Percentiles rank a stretch among this genome's conserved stretches.
phyloP scores from a whole-genome alignment of 2,888 invertebrate genomes.

The Timema podura region DNA sequence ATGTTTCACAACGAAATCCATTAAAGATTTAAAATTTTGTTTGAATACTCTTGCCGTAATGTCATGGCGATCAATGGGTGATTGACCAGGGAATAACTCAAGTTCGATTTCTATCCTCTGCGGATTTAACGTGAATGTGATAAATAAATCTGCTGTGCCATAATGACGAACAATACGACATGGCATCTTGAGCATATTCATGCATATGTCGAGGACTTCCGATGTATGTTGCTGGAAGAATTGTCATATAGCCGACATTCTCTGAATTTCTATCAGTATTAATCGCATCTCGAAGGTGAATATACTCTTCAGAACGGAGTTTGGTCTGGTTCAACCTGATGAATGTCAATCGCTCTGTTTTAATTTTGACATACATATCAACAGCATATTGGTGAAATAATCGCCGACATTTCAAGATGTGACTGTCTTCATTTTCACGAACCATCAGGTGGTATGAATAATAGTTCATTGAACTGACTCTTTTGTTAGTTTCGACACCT shows the following conservation, averaged over 20 bases:
- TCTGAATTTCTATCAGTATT: conserved; percentile 2
- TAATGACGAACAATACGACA: conserved; percentile 12
- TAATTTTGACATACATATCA: conserved; percentile 39
- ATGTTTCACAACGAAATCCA: conserved; percentile 12
- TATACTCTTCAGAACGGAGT: conserved; percentile 20
- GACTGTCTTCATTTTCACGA: conserved; percentile 27
- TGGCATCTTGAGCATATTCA: conserved; percentile 6
- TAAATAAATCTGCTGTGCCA: background rate
- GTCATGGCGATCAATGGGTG: conserved; percentile 25
- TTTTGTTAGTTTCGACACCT: conserved; percentile 27
- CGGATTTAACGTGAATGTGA: background rate
- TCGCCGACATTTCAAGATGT: conserved; percentile 31
- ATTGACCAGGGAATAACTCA: conserved; percentile 6
- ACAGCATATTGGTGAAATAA: conserved; percentile 37
- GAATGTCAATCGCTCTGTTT: conserved; percentile 39
- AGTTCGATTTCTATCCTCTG: background rate
- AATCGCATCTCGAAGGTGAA: conserved; percentile 15
- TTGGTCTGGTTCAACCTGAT: conserved; percentile 39
- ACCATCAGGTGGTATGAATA: conserved; percentile 37
- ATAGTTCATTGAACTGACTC: conserved; percentile 34
- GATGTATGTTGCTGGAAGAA: background rate
- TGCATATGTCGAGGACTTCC: conserved; percentile 7
- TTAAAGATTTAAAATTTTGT: conserved; percentile 17
- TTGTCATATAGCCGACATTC: background rate
- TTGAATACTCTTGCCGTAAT: conserved; percentile 20